Evolutionary conservation across 2,113 vertebrate genomes (phyloP), one percentile per base, ranked within the genome.

Genomic region (Neodontobutis hainanensis): DNA sequence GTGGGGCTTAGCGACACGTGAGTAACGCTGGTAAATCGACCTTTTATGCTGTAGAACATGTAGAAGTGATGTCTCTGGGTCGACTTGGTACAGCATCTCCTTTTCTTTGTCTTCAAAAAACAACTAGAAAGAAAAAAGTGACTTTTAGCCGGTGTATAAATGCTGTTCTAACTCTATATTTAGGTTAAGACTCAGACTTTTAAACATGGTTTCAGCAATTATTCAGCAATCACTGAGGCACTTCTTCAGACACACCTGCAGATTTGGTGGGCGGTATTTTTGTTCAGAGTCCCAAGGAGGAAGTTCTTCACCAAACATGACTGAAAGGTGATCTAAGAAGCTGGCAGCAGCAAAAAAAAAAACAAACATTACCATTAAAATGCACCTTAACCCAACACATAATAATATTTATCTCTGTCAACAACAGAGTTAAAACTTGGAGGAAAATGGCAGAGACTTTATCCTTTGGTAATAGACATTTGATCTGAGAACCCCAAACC

Each of bases 241-340:
- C 10, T 27, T 4, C 57, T 61, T 77, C 50, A 61, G 60, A 87
- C 93, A 88, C 71, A 99, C 97, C 94, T 96, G 90, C 12, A 99
- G 88, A 81, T 93, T 91, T 66, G 87, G 82, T 8, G 94, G 90
- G 45, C 78, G 75, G 70, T 99, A 99, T 80, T 98, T 99, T 70
- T 83, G 91, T 62, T 98, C 95, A 3, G 67, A 47, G 79, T 99
- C 97, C 97, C 97, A 99, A 0, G 95, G 91, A 9, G 97, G 97
- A 32, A 86, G 89, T 57, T 93, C 92, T 79, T 97, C 95, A 82
- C 89, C 94, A 93, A 99, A 99, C 96, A 99, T 97, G 67, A 94
- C 91, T 16, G 44, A 80, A 70, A 99, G 88, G 82, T 99, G 96
- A 87, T 98, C 95, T 63, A 92, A 84, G 85, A 98, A 97, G 80